A percentile compares a stretch with the other conserved stretches of the same genome.
Conservation (phyloP, 1,140 invertebrate genomes). For the Bombyx mori region DNA sequence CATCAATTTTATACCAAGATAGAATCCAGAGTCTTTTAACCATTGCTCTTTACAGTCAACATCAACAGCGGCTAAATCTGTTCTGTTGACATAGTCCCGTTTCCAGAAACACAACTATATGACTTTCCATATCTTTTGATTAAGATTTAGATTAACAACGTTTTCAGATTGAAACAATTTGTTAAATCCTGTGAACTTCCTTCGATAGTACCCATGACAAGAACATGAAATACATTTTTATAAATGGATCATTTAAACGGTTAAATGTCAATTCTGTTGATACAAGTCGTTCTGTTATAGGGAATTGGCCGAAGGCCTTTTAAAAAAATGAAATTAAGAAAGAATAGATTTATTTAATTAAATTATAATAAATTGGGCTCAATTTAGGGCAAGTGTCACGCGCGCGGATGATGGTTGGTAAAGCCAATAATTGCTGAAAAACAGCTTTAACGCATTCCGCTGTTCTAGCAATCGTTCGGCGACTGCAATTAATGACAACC, state of each 20-base stretch:
- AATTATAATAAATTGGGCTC: no score
- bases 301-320: no score
- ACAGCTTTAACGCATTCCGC: slow-evolving; percentile 9
- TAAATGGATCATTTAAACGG: slow-evolving; percentile 45
- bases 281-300: background rate
- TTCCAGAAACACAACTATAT: background rate
- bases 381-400: no score
- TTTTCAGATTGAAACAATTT: slow-evolving; percentile 6
- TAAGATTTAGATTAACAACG: background rate
- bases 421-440: slow-evolving; percentile 4
- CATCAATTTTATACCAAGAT: slow-evolving; percentile 3
- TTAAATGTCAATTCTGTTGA: slow-evolving; percentile 34
- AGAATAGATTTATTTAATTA: no score
- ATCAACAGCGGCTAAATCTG: background rate
- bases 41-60: slow-evolving; percentile 1
- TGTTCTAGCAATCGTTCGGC: slow-evolving; percentile 7
- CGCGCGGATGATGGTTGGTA: background rate
- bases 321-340: no score
- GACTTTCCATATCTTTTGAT: background rate
- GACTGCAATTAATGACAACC: slow-evolving; percentile 8
- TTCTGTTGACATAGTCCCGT: slow-evolving; percentile 3
- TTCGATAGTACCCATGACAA: slow-evolving; percentile 6
- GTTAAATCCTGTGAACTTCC: slow-evolving; percentile 2
- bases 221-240: slow-evolving; percentile 4
- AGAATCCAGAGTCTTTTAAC: background rate